Evolutionary conservation across 2,888 invertebrate species (phyloP), one percentile per base, ranked within the genome.

Genomic region (Syrista parreyssii): DNA sequence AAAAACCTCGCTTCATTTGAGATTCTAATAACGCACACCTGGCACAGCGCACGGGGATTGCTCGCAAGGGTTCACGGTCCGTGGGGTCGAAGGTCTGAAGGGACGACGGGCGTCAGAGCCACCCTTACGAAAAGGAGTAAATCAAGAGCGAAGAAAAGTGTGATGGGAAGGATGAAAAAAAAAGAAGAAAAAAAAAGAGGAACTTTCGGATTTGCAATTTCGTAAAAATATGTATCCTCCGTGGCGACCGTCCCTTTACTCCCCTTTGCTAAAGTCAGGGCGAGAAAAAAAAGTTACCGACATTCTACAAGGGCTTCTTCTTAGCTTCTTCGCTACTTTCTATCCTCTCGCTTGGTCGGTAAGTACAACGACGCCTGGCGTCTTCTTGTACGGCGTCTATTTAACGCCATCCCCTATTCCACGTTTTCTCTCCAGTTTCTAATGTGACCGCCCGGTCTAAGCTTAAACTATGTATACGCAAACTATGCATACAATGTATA

Each of bases 131-230:
- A 6, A 4, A 9, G 40, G 6, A 40, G 40, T 40, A 40, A 40
- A 40, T 40, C 40, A 40, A 40, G 40, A 40, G 40, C 40, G 40
- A 40, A 40, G 40, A 23, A 40, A 23, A 40, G 40, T 40, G 23
- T 23, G 4, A 40, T 15, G 40, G 40, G 40, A 12, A 40, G 40
- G 40, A 36, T 11, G 32, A 34, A 34, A 30, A 72, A 55, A 32
- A 71, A 40, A 33, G 23, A 23, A 12, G 71, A 77, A 73, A n/a
- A n/a, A n/a, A 32, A 71, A 40, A 33, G 23, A 23, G 23, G 71
- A 77, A 73, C 15, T 40, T 31, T 12, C 12, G 68, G 76, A 76
- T 69, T 69, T 32, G 71, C 71, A 69, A 69, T 69, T 69, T 69
- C 71, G 71, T 69, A 69, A 69, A 32, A 30, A 69, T 32, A 69